Percentiles rank a stretch among this genome's conserved stretches.
Conservation (phyloP, 2,113 vertebrate genomes). For the Rhinichthys klamathensis region DNA sequence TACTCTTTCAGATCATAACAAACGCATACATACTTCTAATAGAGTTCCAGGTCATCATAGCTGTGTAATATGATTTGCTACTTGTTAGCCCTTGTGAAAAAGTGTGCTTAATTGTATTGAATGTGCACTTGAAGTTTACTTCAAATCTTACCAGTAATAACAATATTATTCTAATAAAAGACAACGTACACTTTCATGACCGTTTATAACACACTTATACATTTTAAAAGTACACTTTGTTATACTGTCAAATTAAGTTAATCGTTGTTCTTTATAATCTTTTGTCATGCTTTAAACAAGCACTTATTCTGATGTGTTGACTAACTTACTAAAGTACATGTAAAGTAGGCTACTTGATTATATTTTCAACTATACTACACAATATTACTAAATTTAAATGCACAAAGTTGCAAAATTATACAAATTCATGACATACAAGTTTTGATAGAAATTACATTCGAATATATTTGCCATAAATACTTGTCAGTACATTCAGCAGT, state of each 20-base stretch:
- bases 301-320: neutral
- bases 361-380: too few species aligned
- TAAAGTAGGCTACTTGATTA: too few species aligned
- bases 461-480: neutral
- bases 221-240: neutral
- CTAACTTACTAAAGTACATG: neutral
- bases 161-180: neutral
- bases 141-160: too few species aligned
- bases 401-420: neutral
- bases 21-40: neutral
- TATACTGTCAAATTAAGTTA: neutral
- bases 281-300: neutral
- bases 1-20: neutral
- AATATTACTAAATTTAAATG: neutral
- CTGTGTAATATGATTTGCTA: neutral
- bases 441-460: too few species aligned
- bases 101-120: neutral
- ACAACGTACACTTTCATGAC: neutral
- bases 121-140: too few species aligned
- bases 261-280: neutral
- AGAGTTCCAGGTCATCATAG: neutral
- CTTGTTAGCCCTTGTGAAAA: neutral
- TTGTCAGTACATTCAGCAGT: too few species aligned
- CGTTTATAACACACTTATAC: neutral
- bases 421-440: neutral